Base-by-base conservation (phyloP, 2,888 invertebrate genomes). In the Luperina testacea region DNA sequence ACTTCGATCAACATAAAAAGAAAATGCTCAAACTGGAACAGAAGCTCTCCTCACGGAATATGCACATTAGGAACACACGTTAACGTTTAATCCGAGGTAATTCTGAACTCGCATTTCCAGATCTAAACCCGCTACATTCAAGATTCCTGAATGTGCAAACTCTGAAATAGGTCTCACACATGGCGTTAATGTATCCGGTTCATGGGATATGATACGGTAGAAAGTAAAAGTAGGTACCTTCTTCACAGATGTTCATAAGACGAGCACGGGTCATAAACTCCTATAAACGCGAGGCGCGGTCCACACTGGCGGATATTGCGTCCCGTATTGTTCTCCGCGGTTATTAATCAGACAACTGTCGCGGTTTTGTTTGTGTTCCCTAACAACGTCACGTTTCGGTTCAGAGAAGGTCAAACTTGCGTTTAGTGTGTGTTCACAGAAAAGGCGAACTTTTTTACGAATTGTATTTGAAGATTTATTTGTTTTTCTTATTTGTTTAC, bases 271-370 rank as follows among this genome's bases (percentile, higher is more conserved):
- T 90, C 91, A 92, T 92, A 92, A 90, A 92, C 79, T 83, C 68
- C 78, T 79, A 71, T 89, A 88, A 88, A 82, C 79, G 78, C 81
- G 86, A 89, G 92, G 88, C 91, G 90, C 92, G 90, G 88, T 84
- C 83, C 90, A 91, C 90, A 90, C 89, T 83, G 77, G 88, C 94
- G 94, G 95, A 95, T 92, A 90, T 94, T 93, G 94, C 93, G 90
- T 89, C 86, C 80, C 82, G 91, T 89, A 94, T 95, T 94, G 94
- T 95, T 94, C 91, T 91, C 90, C 72, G 78, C 84, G 86, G 89
- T 89, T 90, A 92, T 92, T 92, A 91, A 93, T 93, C 93, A 92
- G 85, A 90, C 87, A 86, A 86, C 88, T 91, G 89, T 91, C 83
- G 77, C 84, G 88, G 90, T 88, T 90, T 88, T 90, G 88, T 89